Base-by-base conservation (phyloP, 1,140 invertebrate genomes). In the Cepaea nemoralis region DNA sequence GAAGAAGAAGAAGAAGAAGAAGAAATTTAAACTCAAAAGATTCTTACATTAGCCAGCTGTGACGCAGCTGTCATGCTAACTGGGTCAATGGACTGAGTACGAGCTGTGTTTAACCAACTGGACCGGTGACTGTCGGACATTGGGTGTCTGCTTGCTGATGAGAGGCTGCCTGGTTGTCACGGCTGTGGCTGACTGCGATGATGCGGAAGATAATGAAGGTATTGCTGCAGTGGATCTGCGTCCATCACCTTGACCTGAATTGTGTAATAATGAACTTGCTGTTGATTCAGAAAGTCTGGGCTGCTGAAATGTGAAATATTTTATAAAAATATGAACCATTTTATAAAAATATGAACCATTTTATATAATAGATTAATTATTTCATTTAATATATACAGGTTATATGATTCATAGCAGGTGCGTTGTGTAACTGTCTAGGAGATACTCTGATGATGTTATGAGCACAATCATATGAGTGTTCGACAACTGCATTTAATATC, bases 21-120 rank as follows among this genome's bases (percentile, higher is more conserved):
- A n/a, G n/a, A n/a, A n/a, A n/a, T n/a, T n/a, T 19, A 63, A 63
- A 5, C 16, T 31, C 1, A 63, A 63, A 2, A 31, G n/a, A 2
- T 63, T 63, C 59, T 63, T 63, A 63, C 59, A 63, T 31, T 63
- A 3, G 59, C 59, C 59, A 63, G 27, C 59, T 63, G 59, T 19
- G 27, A 27, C 33, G 33, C 10, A n/a, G 33, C 24, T 42, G 35
- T 1, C 16, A 6, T 69, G 37, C 22, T 42, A n/a, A 22, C 31
- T 76, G 77, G 19, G 63, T 39, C 31, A 73, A 31, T 27, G 73
- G n/a, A 6, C 19, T 71, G 50, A 24, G 80, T 39, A 45, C 16
- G 69, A 39, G 1, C 16, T 39, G 1, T 71, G 69, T 33, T 71
- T 71, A 39, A n/a, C 37, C 8, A 45, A 22, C 35, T 71, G 69